Conservation (phyloP, 2,113 vertebrate species). For the Cyphomyrus plagiostoma region DNA sequence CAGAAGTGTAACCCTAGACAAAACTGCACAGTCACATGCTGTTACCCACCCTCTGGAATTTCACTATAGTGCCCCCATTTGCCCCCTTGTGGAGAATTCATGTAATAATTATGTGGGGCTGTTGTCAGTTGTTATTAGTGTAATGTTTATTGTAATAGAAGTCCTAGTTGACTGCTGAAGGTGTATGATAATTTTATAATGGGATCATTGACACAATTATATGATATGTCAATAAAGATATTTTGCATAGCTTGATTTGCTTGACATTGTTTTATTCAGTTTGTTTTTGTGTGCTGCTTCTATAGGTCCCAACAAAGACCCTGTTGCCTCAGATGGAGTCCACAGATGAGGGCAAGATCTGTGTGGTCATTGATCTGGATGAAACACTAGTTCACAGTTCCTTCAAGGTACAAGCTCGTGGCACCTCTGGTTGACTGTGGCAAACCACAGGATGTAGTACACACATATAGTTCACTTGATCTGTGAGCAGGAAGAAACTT, state of each 20-base stretch:
- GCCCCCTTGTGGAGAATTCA: slow-evolving; percentile 36
- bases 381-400: slow-evolving; percentile 73
- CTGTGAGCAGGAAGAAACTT: not conserved
- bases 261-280: not conserved
- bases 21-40: slow-evolving; percentile 34
- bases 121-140: not conserved
- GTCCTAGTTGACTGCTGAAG: not conserved
- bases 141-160: not conserved
- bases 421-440: not conserved
- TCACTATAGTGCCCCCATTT: slow-evolving; percentile 32
- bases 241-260: not conserved
- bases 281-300: not conserved
- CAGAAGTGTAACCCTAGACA: slow-evolving; percentile 30
- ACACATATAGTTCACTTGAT: not conserved
- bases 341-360: slow-evolving; percentile 68
- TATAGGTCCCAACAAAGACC: slow-evolving; percentile 59
- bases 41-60: slow-evolving; percentile 28
- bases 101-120: not conserved
- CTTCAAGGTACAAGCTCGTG: slow-evolving; percentile 58
- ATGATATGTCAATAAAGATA: not conserved
- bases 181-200: not conserved
- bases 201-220: not conserved
- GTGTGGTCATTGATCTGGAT: slow-evolving; percentile 70
- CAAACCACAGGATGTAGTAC: not conserved
- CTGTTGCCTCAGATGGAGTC: slow-evolving; percentile 64